Evolutionary conservation across 2,113 vertebrate genomes (phyloP), one percentile per base, ranked within the genome.

Genomic region (Hylia prasina): DNA sequence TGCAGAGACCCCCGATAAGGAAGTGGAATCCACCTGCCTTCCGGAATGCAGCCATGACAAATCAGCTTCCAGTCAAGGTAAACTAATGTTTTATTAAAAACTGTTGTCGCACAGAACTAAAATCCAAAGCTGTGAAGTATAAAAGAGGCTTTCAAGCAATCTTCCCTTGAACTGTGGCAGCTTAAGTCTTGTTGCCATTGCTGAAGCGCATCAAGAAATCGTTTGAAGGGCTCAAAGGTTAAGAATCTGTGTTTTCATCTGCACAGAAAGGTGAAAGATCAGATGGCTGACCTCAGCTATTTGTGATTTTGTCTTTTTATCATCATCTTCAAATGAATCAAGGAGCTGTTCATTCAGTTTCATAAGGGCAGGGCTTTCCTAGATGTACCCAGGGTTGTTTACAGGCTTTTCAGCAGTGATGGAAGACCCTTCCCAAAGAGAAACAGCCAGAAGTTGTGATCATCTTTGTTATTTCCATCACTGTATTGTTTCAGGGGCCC

Each of bases 111-210:
- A 73, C 3, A 83, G 72, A 80, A 63, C 31, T 73, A 75, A 96
- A 94, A 15, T 47, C 35, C 4, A 12, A 60, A 75, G 83, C 64
- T 89, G 60, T 92, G 95, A 95, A 94, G 68, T 87, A 60, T 56
- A 50, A 89, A 93, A 89, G 89, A 92, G 18, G 76, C 76, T 94
- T 95, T 94, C 86, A 81, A 65, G 35, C 51, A 87, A 83, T 53
- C 37, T 93, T 83, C 70, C 72, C 94, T 92, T 93, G 89, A 92
- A 73, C 91, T 94, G 44, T 47, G 60, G 72, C 89, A 97, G 91
- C 60, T 95, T 87, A 93, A 92, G 31, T 47, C 80, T 77, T 78
- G 76, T 71, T 89, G 76, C 30, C 33, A 8, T 56, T 94, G 64
- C 91, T 91, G 82, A 87, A 89, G 56, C 3, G 1, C 82, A 81